A percentile compares a stretch with the other conserved stretches of the same genome.
Conservation (phyloP, 1,140 invertebrate genomes). For the Mesaphorura yosii region DNA sequence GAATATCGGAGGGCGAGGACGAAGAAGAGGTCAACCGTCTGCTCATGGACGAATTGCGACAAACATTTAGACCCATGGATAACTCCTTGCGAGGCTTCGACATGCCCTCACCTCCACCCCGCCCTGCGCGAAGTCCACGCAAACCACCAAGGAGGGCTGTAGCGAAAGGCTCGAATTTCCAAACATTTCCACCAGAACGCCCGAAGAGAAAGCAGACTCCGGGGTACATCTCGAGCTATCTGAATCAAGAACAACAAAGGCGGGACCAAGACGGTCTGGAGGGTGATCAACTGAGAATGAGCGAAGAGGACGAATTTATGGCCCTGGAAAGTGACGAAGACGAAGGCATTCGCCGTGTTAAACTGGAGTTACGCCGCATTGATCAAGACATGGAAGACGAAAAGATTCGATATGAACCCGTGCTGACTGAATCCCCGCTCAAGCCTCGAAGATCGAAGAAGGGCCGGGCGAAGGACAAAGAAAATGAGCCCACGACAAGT, state of each 20-base stretch:
- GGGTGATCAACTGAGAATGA: slow-evolving; percentile 30
- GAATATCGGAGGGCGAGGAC: slow-evolving; percentile 55
- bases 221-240: slow-evolving; percentile 24
- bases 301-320: slow-evolving; percentile 29
- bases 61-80: slow-evolving; percentile 55
- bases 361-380: slow-evolving; percentile 34
- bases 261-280: slow-evolving; percentile 12
- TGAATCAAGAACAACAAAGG: neutral
- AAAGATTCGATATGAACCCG: slow-evolving; percentile 26
- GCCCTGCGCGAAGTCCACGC: slow-evolving; percentile 28
- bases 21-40: slow-evolving; percentile 63
- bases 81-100: slow-evolving; percentile 44
- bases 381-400: slow-evolving; percentile 35
- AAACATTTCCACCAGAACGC: slow-evolving; percentile 36
- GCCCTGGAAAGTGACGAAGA: slow-evolving; percentile 26
- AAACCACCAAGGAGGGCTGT: slow-evolving; percentile 23
- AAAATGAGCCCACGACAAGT: neutral
- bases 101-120: slow-evolving; percentile 20
- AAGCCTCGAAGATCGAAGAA: slow-evolving; percentile 18
- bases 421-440: slow-evolving; percentile 31
- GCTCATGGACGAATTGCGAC: slow-evolving; percentile 60
- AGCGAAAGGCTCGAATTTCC: slow-evolving; percentile 28
- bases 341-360: slow-evolving; percentile 16
- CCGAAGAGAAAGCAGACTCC: slow-evolving; percentile 34
- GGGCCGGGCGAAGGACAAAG: slow-evolving; percentile 7